Evolutionary conservation across 2,797 vertebrate species (phyloP).

Genomic region (Masticophis lateralis): DNA sequence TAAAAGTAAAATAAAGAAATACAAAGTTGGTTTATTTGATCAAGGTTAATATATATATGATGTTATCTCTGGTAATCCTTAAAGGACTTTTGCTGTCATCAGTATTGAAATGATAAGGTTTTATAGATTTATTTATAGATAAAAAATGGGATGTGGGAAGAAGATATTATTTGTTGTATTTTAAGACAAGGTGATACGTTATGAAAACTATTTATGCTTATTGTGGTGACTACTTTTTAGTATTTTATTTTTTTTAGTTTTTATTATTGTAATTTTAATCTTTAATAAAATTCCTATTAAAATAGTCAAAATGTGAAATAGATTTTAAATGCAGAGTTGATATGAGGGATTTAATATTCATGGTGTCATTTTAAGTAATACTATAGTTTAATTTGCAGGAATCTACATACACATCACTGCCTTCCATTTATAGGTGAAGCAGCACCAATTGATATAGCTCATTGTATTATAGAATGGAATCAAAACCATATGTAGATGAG

Average conservation of each 20-base stretch:
- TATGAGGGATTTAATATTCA: background rate
- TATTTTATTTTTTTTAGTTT: background rate
- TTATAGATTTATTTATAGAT: background rate
- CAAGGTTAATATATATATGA: background rate
- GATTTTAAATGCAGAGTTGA: background rate
- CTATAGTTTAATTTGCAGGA: conserved; percentile 27
- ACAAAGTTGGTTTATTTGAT: background rate
- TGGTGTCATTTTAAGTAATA: background rate
- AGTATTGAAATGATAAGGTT: background rate
- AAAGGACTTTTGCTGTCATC: background rate
- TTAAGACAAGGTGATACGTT: background rate
- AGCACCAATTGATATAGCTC: conserved; percentile 3
- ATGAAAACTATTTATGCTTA: background rate
- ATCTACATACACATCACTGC: background rate
- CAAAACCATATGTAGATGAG: background rate
- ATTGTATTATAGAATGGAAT: background rate
- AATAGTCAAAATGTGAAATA: conserved; percentile 14
- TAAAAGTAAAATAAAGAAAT: background rate
- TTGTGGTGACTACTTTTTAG: background rate
- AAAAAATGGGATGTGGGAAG: background rate
- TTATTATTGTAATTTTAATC: background rate
- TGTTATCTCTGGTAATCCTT: background rate
- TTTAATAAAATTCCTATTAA: background rate
- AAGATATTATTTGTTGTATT: background rate
- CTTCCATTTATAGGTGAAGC: conserved; percentile 14